Conservation (phyloP, 2,888 invertebrate genomes). For the Macrophya alboannulata region DNA sequence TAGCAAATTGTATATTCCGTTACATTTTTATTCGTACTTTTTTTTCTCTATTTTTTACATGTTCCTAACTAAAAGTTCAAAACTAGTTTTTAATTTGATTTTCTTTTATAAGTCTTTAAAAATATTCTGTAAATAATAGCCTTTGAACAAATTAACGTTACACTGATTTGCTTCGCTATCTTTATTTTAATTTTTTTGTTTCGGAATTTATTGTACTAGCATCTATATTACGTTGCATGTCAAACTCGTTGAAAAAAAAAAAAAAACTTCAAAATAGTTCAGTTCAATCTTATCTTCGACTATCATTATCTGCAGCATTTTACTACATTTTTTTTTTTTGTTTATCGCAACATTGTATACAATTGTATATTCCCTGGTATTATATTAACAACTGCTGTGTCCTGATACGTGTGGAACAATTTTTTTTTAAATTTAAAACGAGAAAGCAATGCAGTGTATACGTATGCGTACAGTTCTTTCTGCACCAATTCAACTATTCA, state of each 20-base stretch:
- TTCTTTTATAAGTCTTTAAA: neutral
- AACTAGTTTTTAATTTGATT: conserved; percentile 45
- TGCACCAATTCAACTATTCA: neutral
- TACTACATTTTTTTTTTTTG: no score
- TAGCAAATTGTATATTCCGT: neutral
- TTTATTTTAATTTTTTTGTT: neutral
- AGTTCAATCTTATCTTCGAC: neutral
- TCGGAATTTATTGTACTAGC: neutral
- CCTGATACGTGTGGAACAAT: conserved; percentile 21
- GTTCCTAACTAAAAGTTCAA: conserved; percentile 52
- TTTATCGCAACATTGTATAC: neutral
- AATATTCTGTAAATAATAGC: conserved; percentile 32
- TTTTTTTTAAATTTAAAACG: neutral
- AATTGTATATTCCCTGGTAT: neutral
- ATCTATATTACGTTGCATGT: neutral
- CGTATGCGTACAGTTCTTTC: neutral
- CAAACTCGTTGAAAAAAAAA: neutral
- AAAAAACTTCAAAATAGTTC: neutral
- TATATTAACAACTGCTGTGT: neutral
- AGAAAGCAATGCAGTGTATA: neutral
- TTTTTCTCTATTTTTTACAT: conserved; percentile 20
- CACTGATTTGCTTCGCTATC: neutral
- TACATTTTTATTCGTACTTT: neutral
- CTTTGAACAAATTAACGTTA: conserved; percentile 46
- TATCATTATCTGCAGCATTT: neutral